Percentiles rank a stretch among this genome's conserved stretches.
Evolutionary conservation across 2,888 invertebrate genomes (phyloP).

Genomic region (Nematopogon swammerdamellus): DNA sequence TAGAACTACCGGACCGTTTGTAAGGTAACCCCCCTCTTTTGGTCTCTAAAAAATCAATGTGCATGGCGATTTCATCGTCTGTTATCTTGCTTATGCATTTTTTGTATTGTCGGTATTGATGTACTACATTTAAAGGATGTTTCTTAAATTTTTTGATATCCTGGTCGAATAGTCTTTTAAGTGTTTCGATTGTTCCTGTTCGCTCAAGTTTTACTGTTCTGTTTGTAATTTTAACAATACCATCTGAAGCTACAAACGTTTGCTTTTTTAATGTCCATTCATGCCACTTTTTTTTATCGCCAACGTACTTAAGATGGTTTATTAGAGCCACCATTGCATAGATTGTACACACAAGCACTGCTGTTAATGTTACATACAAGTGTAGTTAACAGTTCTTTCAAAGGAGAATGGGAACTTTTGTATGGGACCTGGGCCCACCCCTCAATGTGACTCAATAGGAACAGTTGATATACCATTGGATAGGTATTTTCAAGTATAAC

Average conservation of each 20-base stretch:
- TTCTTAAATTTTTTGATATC: conserved; percentile 8
- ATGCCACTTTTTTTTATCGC: background rate
- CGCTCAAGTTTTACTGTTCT: background rate
- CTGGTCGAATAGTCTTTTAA: conserved; percentile 3
- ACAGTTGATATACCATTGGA: too few species aligned
- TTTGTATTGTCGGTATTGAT: conserved; percentile 7
- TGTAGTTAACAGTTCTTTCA: background rate
- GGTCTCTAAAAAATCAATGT: conserved; percentile 4
- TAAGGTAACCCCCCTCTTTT: too few species aligned
- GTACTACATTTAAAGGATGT: conserved; percentile 5
- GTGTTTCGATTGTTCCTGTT: conserved; percentile 18
- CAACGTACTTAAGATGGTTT: background rate
- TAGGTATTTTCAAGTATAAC: too few species aligned
- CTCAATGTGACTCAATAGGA: too few species aligned
- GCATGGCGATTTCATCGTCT: background rate
- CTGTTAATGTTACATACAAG: background rate
- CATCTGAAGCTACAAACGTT: too few species aligned
- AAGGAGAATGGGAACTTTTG: too few species aligned
- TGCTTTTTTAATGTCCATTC: too few species aligned
- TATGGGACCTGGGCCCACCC: too few species aligned
- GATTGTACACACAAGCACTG: background rate
- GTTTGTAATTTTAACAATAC: background rate
- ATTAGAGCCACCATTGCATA: background rate
- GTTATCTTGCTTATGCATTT: conserved; percentile 2
- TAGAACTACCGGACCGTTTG: too few species aligned